These are phyloP conservation scores for Contarinia nasturtii DNA, from an alignment of 1,140 invertebrate genomes.

Conservation along the genomic window DNA sequence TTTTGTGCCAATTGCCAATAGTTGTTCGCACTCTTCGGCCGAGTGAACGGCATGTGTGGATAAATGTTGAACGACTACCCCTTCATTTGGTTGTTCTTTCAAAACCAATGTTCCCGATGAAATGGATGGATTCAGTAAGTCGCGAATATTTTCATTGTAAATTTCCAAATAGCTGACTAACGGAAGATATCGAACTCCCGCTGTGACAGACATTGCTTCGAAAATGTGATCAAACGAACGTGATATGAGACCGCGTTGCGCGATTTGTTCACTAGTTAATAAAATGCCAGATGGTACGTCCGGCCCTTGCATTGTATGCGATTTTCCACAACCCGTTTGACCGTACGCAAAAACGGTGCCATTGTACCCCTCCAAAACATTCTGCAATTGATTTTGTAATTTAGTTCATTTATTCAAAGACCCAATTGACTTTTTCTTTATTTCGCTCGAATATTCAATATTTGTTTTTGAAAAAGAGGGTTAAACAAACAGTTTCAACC, in stretches of 20 bases:
- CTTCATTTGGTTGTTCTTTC: conserved; percentile 62
- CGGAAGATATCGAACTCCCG: conserved; percentile 66
- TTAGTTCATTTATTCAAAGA: too few species aligned
- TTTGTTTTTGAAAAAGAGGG: too few species aligned
- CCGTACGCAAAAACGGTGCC: conserved; percentile 77
- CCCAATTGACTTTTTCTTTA: too few species aligned
- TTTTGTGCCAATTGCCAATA: conserved; percentile 54
- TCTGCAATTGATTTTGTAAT: conserved; percentile 26
- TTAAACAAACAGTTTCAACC: too few species aligned
- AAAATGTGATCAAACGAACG: conserved; percentile 81
- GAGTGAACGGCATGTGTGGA: conserved; percentile 25
- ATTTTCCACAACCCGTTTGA: conserved; percentile 71
- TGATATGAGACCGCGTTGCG: conserved; percentile 57
- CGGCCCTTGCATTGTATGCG: conserved; percentile 61
- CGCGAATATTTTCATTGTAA: conserved; percentile 76
- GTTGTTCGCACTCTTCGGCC: conserved; percentile 53
- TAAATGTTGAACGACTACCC: conserved; percentile 53
- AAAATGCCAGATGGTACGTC: not conserved
- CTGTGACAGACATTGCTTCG: conserved; percentile 70
- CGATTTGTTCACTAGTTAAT: not conserved
- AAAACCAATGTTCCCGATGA: conserved; percentile 33
- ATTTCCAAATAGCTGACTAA: conserved; percentile 87
- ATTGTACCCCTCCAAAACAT: conserved; percentile 73
- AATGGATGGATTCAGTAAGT: conserved; percentile 32
- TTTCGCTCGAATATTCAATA: too few species aligned